Conservation (phyloP, 2,113 vertebrate genomes). For the Hippocampus abdominalis region DNA sequence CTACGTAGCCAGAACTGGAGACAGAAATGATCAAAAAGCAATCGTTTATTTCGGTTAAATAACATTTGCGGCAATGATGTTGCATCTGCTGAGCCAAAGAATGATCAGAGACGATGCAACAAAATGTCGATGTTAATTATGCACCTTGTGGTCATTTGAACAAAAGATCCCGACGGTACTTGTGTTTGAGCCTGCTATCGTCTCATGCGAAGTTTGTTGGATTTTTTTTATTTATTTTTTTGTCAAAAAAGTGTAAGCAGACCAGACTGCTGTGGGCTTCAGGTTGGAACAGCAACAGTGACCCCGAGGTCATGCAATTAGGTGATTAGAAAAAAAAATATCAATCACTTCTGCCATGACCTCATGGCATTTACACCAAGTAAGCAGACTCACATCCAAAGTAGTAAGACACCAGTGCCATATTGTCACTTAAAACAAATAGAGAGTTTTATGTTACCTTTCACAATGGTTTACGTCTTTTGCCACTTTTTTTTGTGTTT, state of each 20-base stretch:
- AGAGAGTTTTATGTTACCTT: neutral
- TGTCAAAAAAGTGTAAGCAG: neutral
- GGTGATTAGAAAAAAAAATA: neutral
- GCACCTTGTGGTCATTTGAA: conserved; percentile 1
- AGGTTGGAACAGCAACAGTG: neutral
- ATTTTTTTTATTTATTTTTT: conserved; percentile 1
- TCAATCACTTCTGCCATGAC: neutral
- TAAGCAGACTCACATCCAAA: neutral
- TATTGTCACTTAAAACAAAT: neutral
- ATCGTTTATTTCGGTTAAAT: neutral
- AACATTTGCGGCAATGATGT: neutral
- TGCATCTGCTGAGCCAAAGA: neutral
- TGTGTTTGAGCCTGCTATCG: neutral
- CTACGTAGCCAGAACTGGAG: neutral
- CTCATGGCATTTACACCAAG: neutral
- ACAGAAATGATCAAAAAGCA: neutral
- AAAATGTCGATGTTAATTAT: neutral
- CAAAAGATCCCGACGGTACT: neutral
- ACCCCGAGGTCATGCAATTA: neutral
- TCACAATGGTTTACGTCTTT: neutral
- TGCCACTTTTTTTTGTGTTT: neutral
- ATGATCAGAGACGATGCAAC: neutral
- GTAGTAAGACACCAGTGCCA: neutral
- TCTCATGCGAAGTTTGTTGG: neutral
- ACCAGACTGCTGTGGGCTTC: neutral